A percentile compares a stretch with the other conserved stretches of the same genome.
Evolutionary conservation across 2,113 vertebrate genomes (phyloP).

Genomic region (Pseudolaguvia tuberculata): DNA sequence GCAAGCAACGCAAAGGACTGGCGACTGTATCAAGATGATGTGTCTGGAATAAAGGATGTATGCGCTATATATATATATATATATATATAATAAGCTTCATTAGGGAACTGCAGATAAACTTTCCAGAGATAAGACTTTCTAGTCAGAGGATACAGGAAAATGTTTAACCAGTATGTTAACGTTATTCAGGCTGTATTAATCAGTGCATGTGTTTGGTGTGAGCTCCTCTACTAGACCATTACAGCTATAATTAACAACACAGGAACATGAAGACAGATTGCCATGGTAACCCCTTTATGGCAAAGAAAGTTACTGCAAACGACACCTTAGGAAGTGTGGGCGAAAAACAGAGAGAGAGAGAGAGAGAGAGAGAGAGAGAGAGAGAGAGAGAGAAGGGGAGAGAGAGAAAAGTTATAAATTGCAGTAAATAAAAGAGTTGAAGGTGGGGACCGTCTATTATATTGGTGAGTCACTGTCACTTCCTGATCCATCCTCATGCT

Average conservation of each 20-base stretch:
- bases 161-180: background rate
- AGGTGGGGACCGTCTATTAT: background rate
- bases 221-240: conserved; percentile 7
- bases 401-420: no score
- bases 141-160: background rate
- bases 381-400: background rate
- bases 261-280: conserved; percentile 33
- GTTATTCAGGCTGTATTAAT: background rate
- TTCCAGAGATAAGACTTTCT: no score
- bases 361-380: background rate
- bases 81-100: background rate
- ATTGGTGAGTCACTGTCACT: conserved; percentile 31
- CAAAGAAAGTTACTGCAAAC: conserved; percentile 40
- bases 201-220: background rate
- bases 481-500: conserved; percentile 21
- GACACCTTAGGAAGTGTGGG: conserved; percentile 39
- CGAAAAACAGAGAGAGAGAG: no score
- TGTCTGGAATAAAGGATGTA: no score
- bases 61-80: no score
- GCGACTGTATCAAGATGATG: no score
- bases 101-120: background rate
- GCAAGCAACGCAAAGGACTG: no score
- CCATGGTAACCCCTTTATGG: conserved; percentile 40
- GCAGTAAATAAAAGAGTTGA: no score
- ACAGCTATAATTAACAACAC: conserved; percentile 32